Evolutionary conservation across 1,140 invertebrate genomes (phyloP), one percentile per base, ranked within the genome.

Genomic region (Drosophila athabasca): DNA sequence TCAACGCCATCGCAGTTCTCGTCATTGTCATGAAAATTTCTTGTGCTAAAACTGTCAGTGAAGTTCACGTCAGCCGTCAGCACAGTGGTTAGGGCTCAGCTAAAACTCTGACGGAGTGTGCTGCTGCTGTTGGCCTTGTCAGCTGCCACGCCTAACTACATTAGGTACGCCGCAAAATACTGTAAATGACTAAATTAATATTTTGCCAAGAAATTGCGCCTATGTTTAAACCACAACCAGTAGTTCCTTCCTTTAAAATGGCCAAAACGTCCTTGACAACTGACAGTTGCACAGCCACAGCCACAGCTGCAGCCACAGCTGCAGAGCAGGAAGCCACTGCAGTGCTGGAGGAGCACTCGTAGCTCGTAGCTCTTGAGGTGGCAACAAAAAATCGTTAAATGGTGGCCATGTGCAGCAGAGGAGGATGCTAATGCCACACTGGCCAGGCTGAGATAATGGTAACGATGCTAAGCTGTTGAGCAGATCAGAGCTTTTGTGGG

Each of bases 1-100:
- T 65, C 72, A 62, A 57, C 54, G 31, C 59, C 66, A 73, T 71
- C 58, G 44, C 58, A 50, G 50, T 64, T 39, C 43, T 39, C 57
- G 69, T 57, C 78, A 84, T 84, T 87, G 77, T 87, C 68, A 73
- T 81, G 64, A 87, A 65, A 75, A 45, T 68, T 65, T 66, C 68
- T 66, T 58, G 52, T 67, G 77, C 73, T 79, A 65, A 84, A 85
- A 77, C 81, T 84, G 81, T 73, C 73, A 76, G 59, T 60, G 61
- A 81, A 87, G 71, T 84, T 76, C 61, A 66, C 49, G 71, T 75
- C 71, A 75, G 45, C 6, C 44, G 51, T 43, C 22, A 13, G 52
- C 39, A 73, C 69, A 74, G 60, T 65, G 71, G 50, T 24, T 11
- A 48, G 69, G 50, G 44, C n/a, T 41, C 35, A 13, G 15, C 44